Conservation (phyloP, 2,888 invertebrate genomes). For the Microplitis deprimator region DNA sequence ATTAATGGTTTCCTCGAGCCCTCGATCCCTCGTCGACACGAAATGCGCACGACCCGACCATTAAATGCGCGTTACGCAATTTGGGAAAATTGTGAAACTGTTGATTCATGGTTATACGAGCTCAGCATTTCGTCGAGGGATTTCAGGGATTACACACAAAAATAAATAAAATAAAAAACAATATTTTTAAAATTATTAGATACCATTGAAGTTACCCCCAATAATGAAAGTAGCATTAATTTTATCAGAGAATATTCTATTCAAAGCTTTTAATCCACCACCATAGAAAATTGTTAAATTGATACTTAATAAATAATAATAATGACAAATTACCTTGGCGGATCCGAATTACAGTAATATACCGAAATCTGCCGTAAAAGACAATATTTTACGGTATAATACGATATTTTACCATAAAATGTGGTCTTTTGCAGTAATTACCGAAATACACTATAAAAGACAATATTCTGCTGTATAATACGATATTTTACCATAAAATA, state of each 20-base stretch:
- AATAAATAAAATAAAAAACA: slow-evolving; percentile 18
- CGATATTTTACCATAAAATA: too few relatives aligned
- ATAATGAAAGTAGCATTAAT: neutral
- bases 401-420: too few relatives aligned
- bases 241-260: neutral
- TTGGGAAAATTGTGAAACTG: slow-evolving; percentile 61
- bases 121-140: slow-evolving; percentile 2
- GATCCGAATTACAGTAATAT: too few relatives aligned
- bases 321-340: neutral
- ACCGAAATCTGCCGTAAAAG: too few relatives aligned
- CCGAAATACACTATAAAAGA: too few relatives aligned
- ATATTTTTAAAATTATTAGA: neutral
- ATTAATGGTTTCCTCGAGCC: slow-evolving; percentile 57
- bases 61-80: slow-evolving; percentile 60
- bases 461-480: too few relatives aligned
- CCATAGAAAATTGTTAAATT: slow-evolving; percentile 19
- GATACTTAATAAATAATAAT: slow-evolving; percentile 8
- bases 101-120: slow-evolving; percentile 43
- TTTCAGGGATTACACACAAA: neutral
- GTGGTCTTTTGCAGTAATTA: too few relatives aligned
- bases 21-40: slow-evolving; percentile 40
- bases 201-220: neutral
- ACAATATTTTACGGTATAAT: too few relatives aligned
- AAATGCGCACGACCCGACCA: slow-evolving; percentile 40
- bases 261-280: slow-evolving; percentile 6